Evolutionary conservation across 2,797 vertebrate genomes (phyloP), one percentile per base, ranked within the genome.

Genomic region (Microcaecilia unicolor): DNA sequence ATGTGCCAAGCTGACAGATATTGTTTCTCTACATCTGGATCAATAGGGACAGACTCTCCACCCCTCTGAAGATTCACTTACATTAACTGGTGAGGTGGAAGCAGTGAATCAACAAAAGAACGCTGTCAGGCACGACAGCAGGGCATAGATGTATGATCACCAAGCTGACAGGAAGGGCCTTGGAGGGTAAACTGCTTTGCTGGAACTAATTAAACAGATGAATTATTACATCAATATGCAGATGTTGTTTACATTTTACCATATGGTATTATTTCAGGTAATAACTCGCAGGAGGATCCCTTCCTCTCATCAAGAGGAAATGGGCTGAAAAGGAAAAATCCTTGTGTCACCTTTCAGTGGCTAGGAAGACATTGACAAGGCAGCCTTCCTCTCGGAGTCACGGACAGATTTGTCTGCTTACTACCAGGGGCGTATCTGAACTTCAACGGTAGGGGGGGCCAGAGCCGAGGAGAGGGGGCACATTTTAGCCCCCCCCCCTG

Each of bases 171-270:
- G 91, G 64, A 41, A 85, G 86, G 91, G 89, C 86, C 90, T 91
- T 87, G 74, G 87, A 93, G 94, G 93, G 91, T 91, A 96, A 93
- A 92, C 92, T 92, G 90, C 89, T 93, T 97, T 93, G 87, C 92
- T 93, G 90, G 91, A 97, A 94, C 93, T 97, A 97, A 98, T 97
- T 98, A 97, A 97, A 97, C 90, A 97, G 91, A 98, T 88, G 89
- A 96, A 93, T 97, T 97, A 92, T 90, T 89, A 96, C 93, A 97
- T 90, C 90, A 93, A 94, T 95, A 96, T 94, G 92, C 93, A 98
- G 92, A 97, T 96, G 91, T 93, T 96, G 91, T 97, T 97, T 96
- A 94, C 90, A 91, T 98, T 94, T 91, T 85, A 87, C 91, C 93
- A 97, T 97, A 97, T 96, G 93, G 89, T 93, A 95, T 95, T 94